phyloP scores from a whole-genome alignment of 2,888 invertebrate genomes.

The Cephus runcator region DNA sequence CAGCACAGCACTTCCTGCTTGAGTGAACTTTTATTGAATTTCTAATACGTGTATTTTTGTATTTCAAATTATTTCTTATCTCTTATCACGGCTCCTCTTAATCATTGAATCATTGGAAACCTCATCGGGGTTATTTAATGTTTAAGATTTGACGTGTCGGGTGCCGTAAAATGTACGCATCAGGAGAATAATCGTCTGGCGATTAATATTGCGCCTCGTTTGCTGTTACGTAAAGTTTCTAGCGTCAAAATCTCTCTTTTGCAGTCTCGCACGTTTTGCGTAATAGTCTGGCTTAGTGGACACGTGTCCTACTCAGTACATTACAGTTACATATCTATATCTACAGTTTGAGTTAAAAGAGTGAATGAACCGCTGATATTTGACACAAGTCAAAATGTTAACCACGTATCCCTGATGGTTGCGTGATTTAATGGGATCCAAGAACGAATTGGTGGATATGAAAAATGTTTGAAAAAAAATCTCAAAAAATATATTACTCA shows the following conservation, averaged over 20 bases:
- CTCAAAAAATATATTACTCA: background rate
- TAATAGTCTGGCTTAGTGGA: background rate
- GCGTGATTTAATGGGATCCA: background rate
- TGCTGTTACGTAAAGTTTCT: background rate
- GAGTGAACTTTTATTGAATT: background rate
- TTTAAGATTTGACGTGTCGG: background rate
- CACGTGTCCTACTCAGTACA: background rate
- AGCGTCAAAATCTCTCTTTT: background rate
- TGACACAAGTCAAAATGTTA: constrained; percentile 47
- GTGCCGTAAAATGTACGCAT: background rate
- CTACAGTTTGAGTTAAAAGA: background rate
- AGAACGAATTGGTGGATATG: background rate
- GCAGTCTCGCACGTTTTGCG: constrained; percentile 1
- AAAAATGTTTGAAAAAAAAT: background rate
- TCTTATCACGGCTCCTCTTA: background rate
- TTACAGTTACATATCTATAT: background rate
- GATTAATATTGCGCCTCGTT: background rate
- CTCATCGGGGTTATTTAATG: background rate
- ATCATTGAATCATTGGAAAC: background rate
- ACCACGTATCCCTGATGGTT: constrained; percentile 35
- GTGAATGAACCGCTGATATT: background rate
- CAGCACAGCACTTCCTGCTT: background rate
- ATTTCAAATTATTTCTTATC: background rate
- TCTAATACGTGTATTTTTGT: background rate
- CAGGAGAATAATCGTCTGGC: background rate